These are phyloP conservation scores for Ctenopoma kingsleyae DNA, from an alignment of 2,797 vertebrate genomes.

Conservation along the genomic window DNA sequence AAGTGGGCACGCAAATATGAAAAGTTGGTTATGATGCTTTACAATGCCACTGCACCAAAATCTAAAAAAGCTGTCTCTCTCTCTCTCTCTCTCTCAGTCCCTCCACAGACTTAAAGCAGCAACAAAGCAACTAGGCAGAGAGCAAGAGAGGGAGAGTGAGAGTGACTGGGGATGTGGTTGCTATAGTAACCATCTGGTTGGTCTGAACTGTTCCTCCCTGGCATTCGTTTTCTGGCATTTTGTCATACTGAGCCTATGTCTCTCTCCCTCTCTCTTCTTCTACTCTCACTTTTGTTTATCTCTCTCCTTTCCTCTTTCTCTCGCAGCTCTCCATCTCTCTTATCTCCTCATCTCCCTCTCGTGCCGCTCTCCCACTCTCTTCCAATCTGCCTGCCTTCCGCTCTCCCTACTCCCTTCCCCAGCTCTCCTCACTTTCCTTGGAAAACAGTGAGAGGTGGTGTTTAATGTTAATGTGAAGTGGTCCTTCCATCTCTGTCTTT, in stretches of 20 bases:
- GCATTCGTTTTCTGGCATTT: constrained; percentile 69
- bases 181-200: constrained; percentile 88
- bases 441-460: constrained; percentile 39
- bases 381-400: constrained; percentile 35
- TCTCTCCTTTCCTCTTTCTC: constrained; percentile 56
- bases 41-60: constrained; percentile 79
- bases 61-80: constrained; percentile 44
- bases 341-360: constrained; percentile 74
- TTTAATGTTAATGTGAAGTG: constrained; percentile 57
- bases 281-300: constrained; percentile 70
- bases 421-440: constrained; percentile 44
- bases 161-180: constrained; percentile 80
- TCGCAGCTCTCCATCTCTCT: constrained; percentile 63
- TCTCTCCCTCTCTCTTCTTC: constrained; percentile 47
- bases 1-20: constrained; percentile 23
- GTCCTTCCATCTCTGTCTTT: constrained; percentile 52
- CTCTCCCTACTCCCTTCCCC: constrained; percentile 6
- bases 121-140: constrained; percentile 76
- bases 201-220: constrained; percentile 84
- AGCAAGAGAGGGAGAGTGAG: constrained; percentile 51
- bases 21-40: constrained; percentile 60
- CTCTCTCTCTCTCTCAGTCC: constrained; percentile 59
- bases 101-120: constrained; percentile 77
- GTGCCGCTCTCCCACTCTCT: constrained; percentile 44
- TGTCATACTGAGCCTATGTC: constrained; percentile 78